Percentiles rank a stretch among this genome's conserved stretches.
phyloP scores from a whole-genome alignment of 2,797 vertebrate species.

The Dendrocincla fuliginosa region DNA sequence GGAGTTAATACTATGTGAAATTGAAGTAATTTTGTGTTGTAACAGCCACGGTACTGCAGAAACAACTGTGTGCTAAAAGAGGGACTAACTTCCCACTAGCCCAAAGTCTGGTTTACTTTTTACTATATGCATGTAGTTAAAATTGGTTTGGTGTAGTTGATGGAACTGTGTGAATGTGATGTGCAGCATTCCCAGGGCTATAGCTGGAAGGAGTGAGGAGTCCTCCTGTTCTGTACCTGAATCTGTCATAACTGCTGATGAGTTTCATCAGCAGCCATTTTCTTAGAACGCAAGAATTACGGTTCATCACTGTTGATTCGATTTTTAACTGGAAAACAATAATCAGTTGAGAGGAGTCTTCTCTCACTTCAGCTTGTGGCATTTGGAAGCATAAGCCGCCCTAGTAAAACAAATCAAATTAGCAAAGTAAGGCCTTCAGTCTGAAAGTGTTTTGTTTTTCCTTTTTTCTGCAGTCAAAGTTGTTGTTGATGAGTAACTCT shows the following conservation, averaged over 20 bases:
- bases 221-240: background rate
- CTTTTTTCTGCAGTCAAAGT: background rate
- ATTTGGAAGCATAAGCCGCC: background rate
- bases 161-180: fast-evolving
- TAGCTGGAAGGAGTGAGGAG: background rate
- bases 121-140: fast-evolving
- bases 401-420: background rate
- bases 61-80: background rate
- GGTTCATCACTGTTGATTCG: background rate
- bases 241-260: background rate
- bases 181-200: background rate
- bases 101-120: background rate
- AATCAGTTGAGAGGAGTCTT: background rate
- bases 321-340: conserved; percentile 22
- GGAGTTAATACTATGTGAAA: background rate
- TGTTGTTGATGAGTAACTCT: background rate
- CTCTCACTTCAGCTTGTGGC: fast-evolving
- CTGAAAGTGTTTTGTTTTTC: background rate
- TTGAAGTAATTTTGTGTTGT: background rate
- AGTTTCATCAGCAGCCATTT: background rate
- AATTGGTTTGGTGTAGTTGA: background rate
- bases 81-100: background rate
- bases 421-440: background rate
- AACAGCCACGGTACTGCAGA: background rate
- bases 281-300: background rate